A percentile compares a stretch with the other conserved stretches of the same genome.
These are phyloP conservation scores for Mercenaria mercenaria DNA, from an alignment of 1,140 invertebrate species.

Conservation along the genomic window DNA sequence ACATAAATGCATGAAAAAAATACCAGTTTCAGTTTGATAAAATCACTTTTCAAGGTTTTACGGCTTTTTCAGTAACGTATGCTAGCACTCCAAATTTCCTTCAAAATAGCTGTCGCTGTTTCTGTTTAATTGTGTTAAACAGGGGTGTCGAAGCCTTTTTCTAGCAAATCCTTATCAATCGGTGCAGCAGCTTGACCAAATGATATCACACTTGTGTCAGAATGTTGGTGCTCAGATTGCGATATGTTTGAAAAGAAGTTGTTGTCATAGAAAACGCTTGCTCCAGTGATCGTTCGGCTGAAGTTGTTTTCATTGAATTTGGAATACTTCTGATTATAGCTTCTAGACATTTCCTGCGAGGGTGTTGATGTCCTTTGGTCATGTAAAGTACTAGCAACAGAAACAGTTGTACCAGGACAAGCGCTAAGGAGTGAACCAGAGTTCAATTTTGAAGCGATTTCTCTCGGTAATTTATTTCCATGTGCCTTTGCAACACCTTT, in stretches of 20 bases:
- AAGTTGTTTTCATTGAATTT: background rate
- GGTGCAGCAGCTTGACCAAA: too few species aligned
- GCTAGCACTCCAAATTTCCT: too few species aligned
- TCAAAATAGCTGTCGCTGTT: too few species aligned
- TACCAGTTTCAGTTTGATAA: too few species aligned
- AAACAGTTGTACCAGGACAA: background rate
- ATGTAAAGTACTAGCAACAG: background rate
- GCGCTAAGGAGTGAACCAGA: background rate
- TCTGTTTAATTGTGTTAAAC: too few species aligned
- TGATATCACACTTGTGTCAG: too few species aligned
- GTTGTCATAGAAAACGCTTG: background rate
- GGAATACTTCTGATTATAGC: background rate
- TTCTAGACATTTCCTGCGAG: background rate
- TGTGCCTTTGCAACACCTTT: background rate
- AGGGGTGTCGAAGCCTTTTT: too few species aligned
- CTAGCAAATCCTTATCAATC: too few species aligned
- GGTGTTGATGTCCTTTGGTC: background rate
- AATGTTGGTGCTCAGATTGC: too few species aligned
- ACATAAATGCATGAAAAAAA: too few species aligned
- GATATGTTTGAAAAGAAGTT: background rate
- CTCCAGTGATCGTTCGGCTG: background rate
- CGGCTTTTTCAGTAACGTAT: too few species aligned
- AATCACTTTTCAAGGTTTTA: too few species aligned
- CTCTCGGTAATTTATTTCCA: background rate
- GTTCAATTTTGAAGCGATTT: background rate